These are phyloP conservation scores for Rhadina sibilatrix DNA, from an alignment of 2,113 vertebrate genomes.

Conservation along the genomic window DNA sequence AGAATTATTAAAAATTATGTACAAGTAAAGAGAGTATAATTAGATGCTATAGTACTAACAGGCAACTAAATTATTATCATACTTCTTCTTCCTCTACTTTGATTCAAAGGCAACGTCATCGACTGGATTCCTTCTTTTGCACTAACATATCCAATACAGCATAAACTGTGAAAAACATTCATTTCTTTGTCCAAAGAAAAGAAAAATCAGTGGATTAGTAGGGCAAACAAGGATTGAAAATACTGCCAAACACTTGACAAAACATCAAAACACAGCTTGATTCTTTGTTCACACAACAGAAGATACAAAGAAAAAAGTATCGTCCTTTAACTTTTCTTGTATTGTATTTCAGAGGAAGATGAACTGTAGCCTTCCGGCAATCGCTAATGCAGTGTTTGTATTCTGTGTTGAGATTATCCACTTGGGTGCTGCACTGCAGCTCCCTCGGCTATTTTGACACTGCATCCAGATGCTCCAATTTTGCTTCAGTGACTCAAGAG, in stretches of 20 bases:
- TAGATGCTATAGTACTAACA: background rate
- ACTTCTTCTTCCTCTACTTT: background rate
- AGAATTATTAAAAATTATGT: background rate
- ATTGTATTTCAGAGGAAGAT: conserved; percentile 40
- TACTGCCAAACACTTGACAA: background rate
- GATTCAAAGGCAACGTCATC: background rate
- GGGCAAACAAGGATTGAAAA: background rate
- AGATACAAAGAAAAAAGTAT: background rate
- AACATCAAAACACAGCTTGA: conserved; percentile 2
- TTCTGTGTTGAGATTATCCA: conserved; percentile 53
- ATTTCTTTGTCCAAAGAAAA: background rate
- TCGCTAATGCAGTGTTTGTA: conserved; percentile 49
- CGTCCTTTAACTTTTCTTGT: conserved; percentile 11
- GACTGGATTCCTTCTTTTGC: background rate
- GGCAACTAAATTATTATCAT: background rate
- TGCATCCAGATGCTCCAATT: conserved; percentile 66
- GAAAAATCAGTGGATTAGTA: background rate
- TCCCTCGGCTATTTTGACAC: conserved; percentile 54
- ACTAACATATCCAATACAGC: background rate
- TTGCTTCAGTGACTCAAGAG: conserved; percentile 68
- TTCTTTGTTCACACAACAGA: conserved; percentile 9
- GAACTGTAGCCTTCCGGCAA: conserved; percentile 26
- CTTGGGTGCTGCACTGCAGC: conserved; percentile 32
- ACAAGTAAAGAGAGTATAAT: background rate
- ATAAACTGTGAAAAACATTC: background rate